A percentile compares a stretch with the other conserved stretches of the same genome.
phyloP scores from a whole-genome alignment of 2,113 vertebrate genomes.

The Esox niger region DNA sequence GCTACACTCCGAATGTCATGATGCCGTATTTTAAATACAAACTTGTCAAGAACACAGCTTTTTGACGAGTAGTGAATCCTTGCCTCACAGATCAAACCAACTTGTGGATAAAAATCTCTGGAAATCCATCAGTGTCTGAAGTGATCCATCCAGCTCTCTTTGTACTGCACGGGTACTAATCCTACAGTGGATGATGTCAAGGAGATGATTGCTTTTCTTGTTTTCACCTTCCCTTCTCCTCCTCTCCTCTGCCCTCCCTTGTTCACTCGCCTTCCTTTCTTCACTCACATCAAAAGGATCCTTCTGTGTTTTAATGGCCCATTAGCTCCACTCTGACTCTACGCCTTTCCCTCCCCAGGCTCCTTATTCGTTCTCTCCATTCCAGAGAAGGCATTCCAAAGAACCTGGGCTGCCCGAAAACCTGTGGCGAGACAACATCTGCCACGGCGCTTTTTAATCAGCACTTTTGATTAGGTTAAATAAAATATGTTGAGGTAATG shows the following conservation, averaged over 20 bases:
- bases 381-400: slow-evolving; percentile 33
- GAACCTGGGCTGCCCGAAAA: too few species aligned
- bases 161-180: slow-evolving; percentile 15
- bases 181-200: slow-evolving; percentile 33
- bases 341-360: slow-evolving; percentile 35
- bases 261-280: slow-evolving; percentile 13
- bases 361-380: slow-evolving; percentile 16
- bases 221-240: slow-evolving; percentile 32
- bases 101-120: slow-evolving; percentile 29
- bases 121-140: slow-evolving; percentile 16
- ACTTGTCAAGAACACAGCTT: slow-evolving; percentile 28
- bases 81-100: slow-evolving; percentile 29
- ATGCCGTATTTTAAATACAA: not conserved
- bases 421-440: too few species aligned
- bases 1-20: not conserved
- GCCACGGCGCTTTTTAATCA: too few species aligned
- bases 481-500: too few species aligned
- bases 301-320: slow-evolving; percentile 51
- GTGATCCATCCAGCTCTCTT: slow-evolving; percentile 30
- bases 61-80: slow-evolving; percentile 6
- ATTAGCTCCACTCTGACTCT: slow-evolving; percentile 52
- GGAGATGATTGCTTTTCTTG: slow-evolving; percentile 43
- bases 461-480: too few species aligned
- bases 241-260: slow-evolving; percentile 25
- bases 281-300: slow-evolving; percentile 51